Evolutionary conservation across 1,140 invertebrate genomes (phyloP), one percentile per base, ranked within the genome.

Genomic region (Heliothis subflexa): DNA sequence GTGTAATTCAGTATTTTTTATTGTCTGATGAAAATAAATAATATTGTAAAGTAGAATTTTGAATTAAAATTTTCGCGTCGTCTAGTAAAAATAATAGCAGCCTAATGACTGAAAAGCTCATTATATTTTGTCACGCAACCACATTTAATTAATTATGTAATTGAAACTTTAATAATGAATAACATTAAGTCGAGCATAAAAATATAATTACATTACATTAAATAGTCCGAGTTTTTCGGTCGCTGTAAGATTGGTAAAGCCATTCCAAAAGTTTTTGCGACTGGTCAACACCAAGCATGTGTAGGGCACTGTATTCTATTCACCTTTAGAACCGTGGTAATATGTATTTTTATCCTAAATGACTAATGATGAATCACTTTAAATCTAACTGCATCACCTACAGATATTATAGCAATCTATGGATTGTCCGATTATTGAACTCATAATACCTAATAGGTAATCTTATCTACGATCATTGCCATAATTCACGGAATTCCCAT

Each of bases 331-430:
- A 49, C 49, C 40, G 16, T 40, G 13, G 14, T 21, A 21, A 50
- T 28, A 68, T 40, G 9, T 52, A 47, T 21, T n/a, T 18, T n/a
- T n/a, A n/a, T 68, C 7, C 18, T 25, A 12, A 57, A 33, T 55
- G 49, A 55, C 33, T 55, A 71, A 71, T 54, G 1, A 45, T 73
- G 55, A 73, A 49, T 73, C 71, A 73, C n/a, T 52, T 9, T 11
- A 13, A 21, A 59, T 21, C 18, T 59, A 13, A 59, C 12, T 59
- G 25, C 33, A 59, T 59, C 10, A 13, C 10, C 18, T 14, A 28
- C 12, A 12, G 57, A 28, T 59, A 21, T 21, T 18, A 47, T 21
- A n/a, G n/a, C 33, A 14, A 40, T 62, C 59, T 7, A 33, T 33
- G 33, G 16, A n/a, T 62, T n/a, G 59, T 62, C 59, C 40, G 59